Percentiles rank a stretch among this genome's conserved stretches.
phyloP scores from a whole-genome alignment of 2,888 invertebrate genomes.

The Leptinotarsa peninsularis region DNA sequence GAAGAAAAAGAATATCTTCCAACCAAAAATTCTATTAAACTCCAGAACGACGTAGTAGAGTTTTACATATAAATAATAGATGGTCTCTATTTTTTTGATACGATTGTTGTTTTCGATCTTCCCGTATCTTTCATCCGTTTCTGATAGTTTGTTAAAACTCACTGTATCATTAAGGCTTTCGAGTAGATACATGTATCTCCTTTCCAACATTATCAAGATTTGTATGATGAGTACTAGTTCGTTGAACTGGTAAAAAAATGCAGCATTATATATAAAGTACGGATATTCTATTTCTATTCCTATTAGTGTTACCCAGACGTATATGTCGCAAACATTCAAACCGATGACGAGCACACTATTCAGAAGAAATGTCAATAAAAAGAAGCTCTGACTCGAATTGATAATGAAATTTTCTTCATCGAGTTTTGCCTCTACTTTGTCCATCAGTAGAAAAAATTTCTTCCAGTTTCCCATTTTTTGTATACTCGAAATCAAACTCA shows the following conservation, averaged over 20 bases:
- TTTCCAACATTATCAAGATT: slow-evolving; percentile 7
- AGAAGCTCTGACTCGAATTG: not conserved
- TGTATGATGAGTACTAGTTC: slow-evolving; percentile 8
- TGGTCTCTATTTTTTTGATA: not conserved
- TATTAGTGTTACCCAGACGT: not conserved
- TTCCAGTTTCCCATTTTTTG: not conserved
- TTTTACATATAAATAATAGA: not conserved
- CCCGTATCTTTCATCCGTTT: not conserved
- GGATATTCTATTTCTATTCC: slow-evolving; percentile 1
- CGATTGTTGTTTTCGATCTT: not conserved
- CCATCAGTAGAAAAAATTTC: not conserved
- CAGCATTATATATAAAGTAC: not conserved
- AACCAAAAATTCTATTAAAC: slow-evolving; percentile 6
- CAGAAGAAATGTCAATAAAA: not conserved
- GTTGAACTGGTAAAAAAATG: slow-evolving; percentile 1
- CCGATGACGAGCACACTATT: not conserved
- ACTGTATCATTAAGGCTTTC: not conserved
- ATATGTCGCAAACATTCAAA: slow-evolving; percentile 8
- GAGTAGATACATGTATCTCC: not conserved
- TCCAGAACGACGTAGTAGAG: slow-evolving; percentile 2
- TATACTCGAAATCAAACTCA: slow-evolving; percentile 2
- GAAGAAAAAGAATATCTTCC: slow-evolving; percentile 12
- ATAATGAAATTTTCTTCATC: not conserved
- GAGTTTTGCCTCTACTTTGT: not conserved
- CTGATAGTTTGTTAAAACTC: not conserved